Base-by-base conservation (phyloP, 1,140 invertebrate species). In the Antheraea pernyi region DNA sequence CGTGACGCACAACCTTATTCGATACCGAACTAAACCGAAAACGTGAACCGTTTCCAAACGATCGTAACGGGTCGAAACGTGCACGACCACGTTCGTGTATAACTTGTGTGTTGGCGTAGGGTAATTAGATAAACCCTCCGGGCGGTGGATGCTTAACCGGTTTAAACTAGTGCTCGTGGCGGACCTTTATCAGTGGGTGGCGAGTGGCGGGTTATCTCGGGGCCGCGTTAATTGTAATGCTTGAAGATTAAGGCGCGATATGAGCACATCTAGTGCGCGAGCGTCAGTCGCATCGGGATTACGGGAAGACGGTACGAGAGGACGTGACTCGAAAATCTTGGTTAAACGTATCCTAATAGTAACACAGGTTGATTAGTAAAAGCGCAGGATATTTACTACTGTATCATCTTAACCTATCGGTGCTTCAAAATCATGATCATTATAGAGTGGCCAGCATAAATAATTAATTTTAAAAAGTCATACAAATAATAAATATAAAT, bases 161-260 rank as follows among this genome's bases (percentile, higher is more conserved):
- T 90, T 89, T 85, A 90, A 88, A 86, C 86, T 86, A 88, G 86
- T 84, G 77, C 77, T 78, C 78, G 74, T 78, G 72, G 22, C 69
- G 78, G 83, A 84, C 86, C 86, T 88, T 79, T 88, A 88, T 87
- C 84, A 84, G 82, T 83, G 89, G 86, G 89, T 86, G 89, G 87
- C 87, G 88, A 91, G 85, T 88, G 85, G 67, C 86, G 89, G 60
- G 86, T 90, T 90, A 90, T 90, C 87, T 89, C 71, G 83, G 79
- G 86, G 81, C 82, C 77, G 87, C 88, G 89, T 91, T 91, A 91
- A 91, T 91, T 91, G 89, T 91, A 89, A 89, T 91, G 86, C 86
- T 71, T 76, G 70, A 74, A 91, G 89, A 91, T 91, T 91, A 89
- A 73, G 78, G 67, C 77, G 78, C 81, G 83, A 84, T 87, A 91